Base-by-base conservation (phyloP, 2,888 invertebrate genomes). In the Polyommatus icarus region DNA sequence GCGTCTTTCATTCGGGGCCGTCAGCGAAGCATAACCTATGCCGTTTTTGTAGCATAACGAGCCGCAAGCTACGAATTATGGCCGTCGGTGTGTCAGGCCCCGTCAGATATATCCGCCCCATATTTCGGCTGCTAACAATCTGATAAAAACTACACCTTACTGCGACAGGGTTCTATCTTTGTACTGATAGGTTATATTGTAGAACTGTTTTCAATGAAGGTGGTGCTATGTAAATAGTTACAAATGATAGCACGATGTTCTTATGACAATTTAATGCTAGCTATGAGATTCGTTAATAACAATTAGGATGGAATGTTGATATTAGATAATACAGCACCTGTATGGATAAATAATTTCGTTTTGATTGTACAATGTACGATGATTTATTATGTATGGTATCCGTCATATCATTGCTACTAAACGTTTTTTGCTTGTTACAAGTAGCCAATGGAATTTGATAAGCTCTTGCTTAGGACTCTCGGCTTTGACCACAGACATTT, bases 61-160 rank as follows among this genome's bases (percentile, higher is more conserved):
- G 90, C 86, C 84, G 85, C 86, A 86, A 87, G 89, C 92, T 91
- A 82, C 82, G 79, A 81, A 89, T 93, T 93, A 93, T 87, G 84
- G 87, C 93, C 92, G 91, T 94, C 92, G 91, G 88, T 84, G 81
- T 89, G 92, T 92, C 93, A 92, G 86, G 87, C 92, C 91, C 89
- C 89, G 90, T 93, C 92, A 93, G 86, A 83, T 86, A 85, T 82
- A 92, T 93, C 92, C 93, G 92, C 91, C 91, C 90, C 86, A 86
- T 86, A 89, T 88, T 85, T 88, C 85, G 84, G 87, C 84, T 83
- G 89, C 85, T 89, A 91, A 79, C 76, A 79, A 78, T 80, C 76
- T 80, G 67, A 80, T 80, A 79, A 79, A 79, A 79, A 77, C 78
- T 80, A 81, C 78, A 78, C 20, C 50, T 77, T 59, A 80, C 76